A percentile compares a stretch with the other conserved stretches of the same genome.
Evolutionary conservation across 2,888 invertebrate species (phyloP).

Genomic region (Lasioglossum villosulum): DNA sequence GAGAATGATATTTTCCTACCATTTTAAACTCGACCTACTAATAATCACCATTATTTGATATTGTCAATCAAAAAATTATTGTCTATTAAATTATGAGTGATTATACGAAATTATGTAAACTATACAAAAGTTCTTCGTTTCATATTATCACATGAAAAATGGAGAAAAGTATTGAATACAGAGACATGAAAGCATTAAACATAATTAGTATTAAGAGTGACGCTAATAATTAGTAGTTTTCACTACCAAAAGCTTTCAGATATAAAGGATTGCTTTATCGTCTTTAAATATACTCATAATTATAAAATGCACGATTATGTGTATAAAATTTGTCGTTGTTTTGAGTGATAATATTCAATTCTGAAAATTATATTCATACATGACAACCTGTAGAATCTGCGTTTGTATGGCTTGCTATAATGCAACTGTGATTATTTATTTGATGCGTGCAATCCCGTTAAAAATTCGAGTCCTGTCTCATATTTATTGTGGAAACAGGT

Average conservation of each 20-base stretch:
- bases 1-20: too few relatives aligned
- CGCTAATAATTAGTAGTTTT: background rate
- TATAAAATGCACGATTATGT: background rate
- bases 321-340: background rate
- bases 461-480: slow-evolving; percentile 9
- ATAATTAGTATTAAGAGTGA: background rate
- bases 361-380: background rate
- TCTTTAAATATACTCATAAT: background rate
- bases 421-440: background rate
- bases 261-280: background rate
- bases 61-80: background rate
- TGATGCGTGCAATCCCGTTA: background rate
- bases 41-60: background rate
- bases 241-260: too few relatives aligned
- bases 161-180: background rate
- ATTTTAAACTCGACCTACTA: too few relatives aligned
- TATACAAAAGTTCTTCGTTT: background rate
- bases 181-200: background rate
- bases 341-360: background rate
- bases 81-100: background rate
- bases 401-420: background rate
- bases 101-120: too few relatives aligned
- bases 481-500: slow-evolving; percentile 14
- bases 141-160: background rate
- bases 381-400: background rate